phyloP scores from a whole-genome alignment of 2,113 vertebrate genomes.

The Leucosticte australis region DNA sequence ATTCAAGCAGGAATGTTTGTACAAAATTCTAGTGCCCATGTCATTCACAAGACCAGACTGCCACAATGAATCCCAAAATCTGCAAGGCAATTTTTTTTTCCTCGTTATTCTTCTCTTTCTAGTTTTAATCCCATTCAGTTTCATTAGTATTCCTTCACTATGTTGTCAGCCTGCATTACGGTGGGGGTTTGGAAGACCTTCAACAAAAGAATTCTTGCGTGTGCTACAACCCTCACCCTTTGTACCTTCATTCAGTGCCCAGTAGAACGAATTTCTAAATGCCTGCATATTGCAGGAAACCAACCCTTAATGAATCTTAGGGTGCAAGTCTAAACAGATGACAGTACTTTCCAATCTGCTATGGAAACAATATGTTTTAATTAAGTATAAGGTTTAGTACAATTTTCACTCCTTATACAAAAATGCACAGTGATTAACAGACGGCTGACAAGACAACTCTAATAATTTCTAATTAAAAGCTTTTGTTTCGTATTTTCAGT shows the following conservation, averaged over 20 bases:
- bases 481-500: constrained; percentile 63
- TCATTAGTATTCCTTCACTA: constrained; percentile 34
- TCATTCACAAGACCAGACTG: not conserved
- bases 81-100: not conserved
- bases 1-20: not conserved
- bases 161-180: constrained; percentile 27
- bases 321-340: constrained; percentile 41
- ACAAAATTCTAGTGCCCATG: not conserved
- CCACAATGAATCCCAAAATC: not conserved
- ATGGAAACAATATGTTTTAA: constrained; percentile 36
- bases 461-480: constrained; percentile 63
- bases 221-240: constrained; percentile 10
- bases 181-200: constrained; percentile 9
- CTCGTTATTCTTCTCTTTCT: not conserved
- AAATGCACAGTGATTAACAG: constrained; percentile 50
- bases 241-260: not conserved
- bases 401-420: constrained; percentile 45
- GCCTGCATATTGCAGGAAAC: constrained; percentile 19
- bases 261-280: constrained; percentile 41
- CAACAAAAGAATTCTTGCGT: constrained; percentile 28
- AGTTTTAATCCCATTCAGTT: not conserved
- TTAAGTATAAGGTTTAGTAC: constrained; percentile 51
- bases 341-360: constrained; percentile 37
- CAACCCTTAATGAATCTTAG: constrained; percentile 30
- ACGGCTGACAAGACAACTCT: constrained; percentile 8